Evolutionary conservation across 2,888 invertebrate genomes (phyloP), one percentile per base, ranked within the genome.

Genomic region (Agriotes lineatus): DNA sequence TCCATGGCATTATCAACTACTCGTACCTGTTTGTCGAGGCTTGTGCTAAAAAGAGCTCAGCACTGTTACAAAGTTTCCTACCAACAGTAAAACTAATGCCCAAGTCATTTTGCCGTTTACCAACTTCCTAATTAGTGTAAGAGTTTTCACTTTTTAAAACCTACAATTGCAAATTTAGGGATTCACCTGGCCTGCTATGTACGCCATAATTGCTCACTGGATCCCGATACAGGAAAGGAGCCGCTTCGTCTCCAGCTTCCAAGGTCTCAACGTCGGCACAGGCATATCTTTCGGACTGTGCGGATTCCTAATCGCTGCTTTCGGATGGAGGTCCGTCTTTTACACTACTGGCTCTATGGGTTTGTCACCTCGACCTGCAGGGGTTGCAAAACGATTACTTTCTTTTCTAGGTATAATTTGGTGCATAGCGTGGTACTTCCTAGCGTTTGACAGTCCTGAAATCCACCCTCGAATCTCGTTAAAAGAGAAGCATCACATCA

Each of bases 171-270:
- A n/a, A n/a, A n/a, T 78, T 67, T 74, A 89, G 88, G 91, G 91
- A 20, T 81, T 91, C 63, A 92, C 91, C 9, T 92, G 91, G 91
- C 91, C 91, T 10, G 91, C 91, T 0, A 92, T 92, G 91, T 92
- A 91, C 78, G 90, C 91, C 0, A 85, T 91, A 66, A 91, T 91
- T 25, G 91, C 90, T 1, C 89, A 88, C 75, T 92, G 91, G 91
- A 91, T 91, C 71, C 91, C 91, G 6, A 85, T 90, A n/a, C 86
- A 87, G 5, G 91, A 92, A 80, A 85, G 91, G 58, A 91, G 90
- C 59, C 86, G 91, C 63, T 92, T 92, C 80, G 91, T 92, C 91
- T 91, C 91, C 48, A 91, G 91, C 78, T 92, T 92, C 82, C 89
- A 91, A 89, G 89, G 91, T 78, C 91, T 91, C 85, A 91, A 91